Evolutionary conservation across 2,797 vertebrate species (phyloP), one percentile per base, ranked within the genome.

Genomic region (Arnoldichthys spilopterus): DNA sequence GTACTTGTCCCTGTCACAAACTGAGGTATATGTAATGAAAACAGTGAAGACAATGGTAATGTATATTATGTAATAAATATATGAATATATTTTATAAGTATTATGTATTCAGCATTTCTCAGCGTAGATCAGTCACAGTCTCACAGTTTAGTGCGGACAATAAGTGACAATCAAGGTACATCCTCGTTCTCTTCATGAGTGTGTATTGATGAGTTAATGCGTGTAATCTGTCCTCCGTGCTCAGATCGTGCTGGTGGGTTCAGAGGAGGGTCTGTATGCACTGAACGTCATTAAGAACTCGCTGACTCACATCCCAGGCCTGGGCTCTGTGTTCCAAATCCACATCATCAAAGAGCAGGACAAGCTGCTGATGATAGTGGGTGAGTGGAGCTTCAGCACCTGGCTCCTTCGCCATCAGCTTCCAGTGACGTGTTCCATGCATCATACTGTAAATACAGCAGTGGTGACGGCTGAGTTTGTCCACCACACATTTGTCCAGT

Each of bases 251-350:
- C 92, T 99, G 91, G 98, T 99, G 88, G 98, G 98, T 76, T 96
- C 98, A 4, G 98, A 99, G 89, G 98, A 99, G 92, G 98, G 98
- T 78, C 95, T 99, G 12, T 99, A 99, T 45, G 96, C 97, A 12
- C 92, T 99, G 88, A 99, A 99, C 22, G 96, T 99, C 58, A 94
- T 98, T 90, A 99, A 99, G 93, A 99, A 98, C 91, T 97, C 98
- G 72, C 92, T 99, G 87, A 97, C 96, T 1, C 98, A 99, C 82
- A 93, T 99, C 86, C 96, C 97, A 0, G 98, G 97, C 32, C 93
- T 98, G 78, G 96, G 98, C 62, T 96, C 97, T 0, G 97, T 99
- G 89, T 99, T 99, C 91, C 98, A 99, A 91, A 96, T 99, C 90
- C 95, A 98, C 85, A 93, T 98, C 91, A 94, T 99, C 89, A 99